Percentiles rank a stretch among this genome's conserved stretches.
Conservation (phyloP, 2,797 vertebrate species). For the Enteromius viviparus region DNA sequence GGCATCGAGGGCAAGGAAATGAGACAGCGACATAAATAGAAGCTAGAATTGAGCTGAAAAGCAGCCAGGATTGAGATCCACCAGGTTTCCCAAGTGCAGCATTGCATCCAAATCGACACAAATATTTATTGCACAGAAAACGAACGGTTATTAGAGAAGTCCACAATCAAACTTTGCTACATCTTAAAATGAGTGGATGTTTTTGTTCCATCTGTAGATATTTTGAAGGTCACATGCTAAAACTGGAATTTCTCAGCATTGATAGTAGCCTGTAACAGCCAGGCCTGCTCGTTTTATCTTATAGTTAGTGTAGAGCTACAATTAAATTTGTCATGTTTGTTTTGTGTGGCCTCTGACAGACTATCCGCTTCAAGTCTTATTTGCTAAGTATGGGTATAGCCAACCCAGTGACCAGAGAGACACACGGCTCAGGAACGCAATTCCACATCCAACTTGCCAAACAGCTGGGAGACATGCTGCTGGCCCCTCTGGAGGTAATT, state of each 20-base stretch:
- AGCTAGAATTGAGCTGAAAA: conserved; percentile 13
- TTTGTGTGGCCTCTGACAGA: conserved; percentile 72
- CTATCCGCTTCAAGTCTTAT: conserved; percentile 96
- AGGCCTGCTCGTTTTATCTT: background rate
- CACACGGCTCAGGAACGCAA: conserved; percentile 92
- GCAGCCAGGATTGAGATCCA: conserved; percentile 10
- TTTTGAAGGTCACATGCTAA: background rate
- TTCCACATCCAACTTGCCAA: conserved; percentile 96
- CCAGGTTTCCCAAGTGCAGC: conserved; percentile 5
- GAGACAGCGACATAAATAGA: conserved; percentile 9
- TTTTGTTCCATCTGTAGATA: background rate
- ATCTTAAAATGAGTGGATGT: background rate
- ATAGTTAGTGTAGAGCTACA: background rate
- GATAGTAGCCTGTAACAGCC: background rate
- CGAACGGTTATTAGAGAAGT: background rate
- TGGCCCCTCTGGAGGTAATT: conserved; percentile 89
- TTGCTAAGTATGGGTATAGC: conserved; percentile 98
- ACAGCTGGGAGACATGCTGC: conserved; percentile 92
- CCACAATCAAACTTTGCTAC: background rate
- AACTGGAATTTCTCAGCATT: background rate
- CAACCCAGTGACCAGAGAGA: conserved; percentile 95
- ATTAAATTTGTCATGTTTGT: conserved; percentile 27
- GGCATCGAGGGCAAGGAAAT: background rate
- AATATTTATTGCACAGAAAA: conserved; percentile 34
- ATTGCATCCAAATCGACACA: conserved; percentile 21